Evolutionary conservation across 2,113 vertebrate genomes (phyloP).

Genomic region (Pangasianodon hypophthalmus): DNA sequence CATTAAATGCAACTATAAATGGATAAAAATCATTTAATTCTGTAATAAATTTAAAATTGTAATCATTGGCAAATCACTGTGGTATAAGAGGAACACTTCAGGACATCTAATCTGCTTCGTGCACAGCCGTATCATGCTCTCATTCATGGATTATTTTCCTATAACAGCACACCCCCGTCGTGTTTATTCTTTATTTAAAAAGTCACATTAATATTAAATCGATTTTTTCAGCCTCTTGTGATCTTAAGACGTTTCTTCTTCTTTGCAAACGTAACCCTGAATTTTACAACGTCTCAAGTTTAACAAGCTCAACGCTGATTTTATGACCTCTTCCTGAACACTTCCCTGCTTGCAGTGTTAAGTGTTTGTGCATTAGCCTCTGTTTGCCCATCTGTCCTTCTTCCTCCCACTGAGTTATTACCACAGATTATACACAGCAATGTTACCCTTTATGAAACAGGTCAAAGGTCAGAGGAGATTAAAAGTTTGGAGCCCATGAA

Average conservation of each 20-base stretch:
- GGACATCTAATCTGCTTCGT: neutral
- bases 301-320: conserved; percentile 17
- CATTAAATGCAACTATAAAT: neutral
- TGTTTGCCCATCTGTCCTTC: conserved; percentile 26
- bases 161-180: neutral
- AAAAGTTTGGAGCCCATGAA: conserved; percentile 47
- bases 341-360: neutral
- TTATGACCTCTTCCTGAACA: conserved; percentile 17
- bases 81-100: neutral
- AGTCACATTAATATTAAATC: neutral
- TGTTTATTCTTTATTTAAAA: neutral
- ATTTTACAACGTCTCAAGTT: conserved; percentile 22
- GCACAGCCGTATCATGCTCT: neutral
- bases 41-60: neutral
- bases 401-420: conserved; percentile 57
- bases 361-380: conserved; percentile 11
- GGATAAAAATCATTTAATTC: neutral
- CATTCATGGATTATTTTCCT: neutral
- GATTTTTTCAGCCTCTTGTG: neutral
- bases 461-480: conserved; percentile 67
- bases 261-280: neutral
- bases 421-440: conserved; percentile 55
- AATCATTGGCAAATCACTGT: neutral
- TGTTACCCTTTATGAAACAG: conserved; percentile 48
- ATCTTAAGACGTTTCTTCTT: neutral